Percentiles rank a stretch among this genome's conserved stretches.
These are phyloP conservation scores for Drosophila bocki DNA, from an alignment of 1,140 invertebrate species.

Conservation along the genomic window DNA sequence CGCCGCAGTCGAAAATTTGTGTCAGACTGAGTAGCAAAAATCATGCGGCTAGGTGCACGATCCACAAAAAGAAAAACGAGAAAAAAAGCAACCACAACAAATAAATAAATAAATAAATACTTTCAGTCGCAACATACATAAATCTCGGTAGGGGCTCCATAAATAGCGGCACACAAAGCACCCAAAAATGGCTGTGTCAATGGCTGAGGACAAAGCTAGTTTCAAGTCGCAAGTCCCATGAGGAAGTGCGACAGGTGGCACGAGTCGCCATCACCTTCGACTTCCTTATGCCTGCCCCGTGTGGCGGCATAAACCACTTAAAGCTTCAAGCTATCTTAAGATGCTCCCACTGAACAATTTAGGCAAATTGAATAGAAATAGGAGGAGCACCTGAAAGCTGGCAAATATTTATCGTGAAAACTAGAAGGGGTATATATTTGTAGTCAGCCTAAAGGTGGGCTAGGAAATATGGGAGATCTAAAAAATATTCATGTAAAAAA, in stretches of 20 bases:
- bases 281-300: conserved; percentile 71
- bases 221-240: conserved; percentile 32
- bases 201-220: conserved; percentile 41
- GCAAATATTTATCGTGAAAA: background rate
- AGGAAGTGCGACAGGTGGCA: conserved; percentile 70
- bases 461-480: background rate
- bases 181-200: conserved; percentile 40
- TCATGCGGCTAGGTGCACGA: conserved; percentile 73
- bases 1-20: conserved; percentile 77
- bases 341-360: background rate
- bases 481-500: background rate
- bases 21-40: conserved; percentile 66
- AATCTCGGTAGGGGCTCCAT: conserved; percentile 45
- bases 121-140: conserved; percentile 53
- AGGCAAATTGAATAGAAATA: background rate
- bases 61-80: conserved; percentile 36
- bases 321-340: conserved; percentile 1
- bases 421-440: background rate
- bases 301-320: conserved; percentile 40
- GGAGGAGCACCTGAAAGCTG: conserved; percentile 19
- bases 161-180: conserved; percentile 30
- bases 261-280: conserved; percentile 29
- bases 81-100: conserved; percentile 18
- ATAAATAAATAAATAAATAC: conserved; percentile 15
- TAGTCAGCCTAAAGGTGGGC: conserved; percentile 13